These are phyloP conservation scores for Gila orcuttii DNA, from an alignment of 2,113 vertebrate species.

Conservation along the genomic window DNA sequence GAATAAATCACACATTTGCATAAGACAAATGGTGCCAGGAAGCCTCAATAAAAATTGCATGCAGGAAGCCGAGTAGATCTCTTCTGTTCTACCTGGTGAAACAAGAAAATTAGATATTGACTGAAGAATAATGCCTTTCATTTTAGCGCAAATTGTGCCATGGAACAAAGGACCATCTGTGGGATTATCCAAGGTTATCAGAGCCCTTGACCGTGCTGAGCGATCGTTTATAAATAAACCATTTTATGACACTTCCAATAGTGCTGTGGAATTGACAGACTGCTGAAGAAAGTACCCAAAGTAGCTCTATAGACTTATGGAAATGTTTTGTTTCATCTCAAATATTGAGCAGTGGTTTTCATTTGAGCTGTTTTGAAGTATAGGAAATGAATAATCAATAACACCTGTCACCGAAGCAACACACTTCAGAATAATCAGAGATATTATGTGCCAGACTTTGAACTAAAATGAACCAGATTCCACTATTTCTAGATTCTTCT, in stretches of 20 bases:
- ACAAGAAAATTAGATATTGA: conserved; percentile 73
- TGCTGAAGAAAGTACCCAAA: conserved; percentile 1
- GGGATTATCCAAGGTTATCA: conserved; percentile 42
- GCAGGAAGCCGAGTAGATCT: conserved; percentile 50
- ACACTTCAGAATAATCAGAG: background rate
- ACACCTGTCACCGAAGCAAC: background rate
- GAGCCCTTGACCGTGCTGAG: conserved; percentile 24
- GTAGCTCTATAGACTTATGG: background rate
- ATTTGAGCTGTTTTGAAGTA: background rate
- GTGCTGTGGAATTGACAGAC: conserved; percentile 3
- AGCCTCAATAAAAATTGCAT: conserved; percentile 53
- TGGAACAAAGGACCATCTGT: conserved; percentile 34
- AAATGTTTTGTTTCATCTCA: conserved; percentile 4
- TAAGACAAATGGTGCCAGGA: conserved; percentile 14
- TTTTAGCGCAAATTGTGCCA: conserved; percentile 41
- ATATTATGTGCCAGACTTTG: background rate
- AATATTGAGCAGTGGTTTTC: conserved; percentile 3
- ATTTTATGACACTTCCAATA: conserved; percentile 13
- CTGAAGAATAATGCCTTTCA: conserved; percentile 64
- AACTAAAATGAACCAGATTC: background rate
- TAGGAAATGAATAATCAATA: background rate
- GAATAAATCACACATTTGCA: conserved; percentile 43
- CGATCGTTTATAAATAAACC: conserved; percentile 27
- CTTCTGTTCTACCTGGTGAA: conserved; percentile 70
- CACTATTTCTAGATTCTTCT: background rate